phyloP scores from a whole-genome alignment of 2,888 invertebrate species.

The Cremastobaeus sp. region DNA sequence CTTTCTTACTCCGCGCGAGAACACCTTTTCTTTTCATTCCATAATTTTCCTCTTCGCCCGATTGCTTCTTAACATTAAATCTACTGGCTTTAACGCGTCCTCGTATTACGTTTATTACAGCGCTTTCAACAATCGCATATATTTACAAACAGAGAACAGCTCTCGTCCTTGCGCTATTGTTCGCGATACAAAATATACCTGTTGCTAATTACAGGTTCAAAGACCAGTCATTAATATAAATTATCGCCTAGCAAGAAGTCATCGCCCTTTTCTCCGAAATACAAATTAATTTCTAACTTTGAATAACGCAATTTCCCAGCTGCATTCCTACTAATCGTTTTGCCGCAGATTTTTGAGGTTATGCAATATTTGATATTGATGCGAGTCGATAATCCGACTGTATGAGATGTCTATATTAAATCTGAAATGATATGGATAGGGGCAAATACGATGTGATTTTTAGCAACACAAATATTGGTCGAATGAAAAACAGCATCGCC shows the following conservation, averaged over 20 bases:
- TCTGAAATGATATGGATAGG: too few relatives aligned
- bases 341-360: not conserved
- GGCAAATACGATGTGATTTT: too few relatives aligned
- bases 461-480: constrained; percentile 25
- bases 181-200: constrained; percentile 25
- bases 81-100: constrained; percentile 19
- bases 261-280: too few relatives aligned
- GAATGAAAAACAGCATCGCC: constrained; percentile 29
- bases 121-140: constrained; percentile 33
- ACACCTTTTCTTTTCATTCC: constrained; percentile 18
- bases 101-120: constrained; percentile 25
- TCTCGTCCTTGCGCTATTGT: constrained; percentile 11
- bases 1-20: constrained; percentile 24
- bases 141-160: constrained; percentile 23
- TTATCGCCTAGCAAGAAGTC: too few relatives aligned
- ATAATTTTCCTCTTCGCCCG: constrained; percentile 49
- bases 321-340: not conserved
- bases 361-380: not conserved
- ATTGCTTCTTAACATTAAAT: constrained; percentile 56
- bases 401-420: not conserved
- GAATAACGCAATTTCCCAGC: not conserved
- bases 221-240: too few relatives aligned
- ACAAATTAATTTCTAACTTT: too few relatives aligned
- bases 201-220: constrained; percentile 32
- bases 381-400: not conserved